Evolutionary conservation across 2,888 invertebrate genomes (phyloP), one percentile per base, ranked within the genome.

Genomic region (Hoplodrina ambigua): DNA sequence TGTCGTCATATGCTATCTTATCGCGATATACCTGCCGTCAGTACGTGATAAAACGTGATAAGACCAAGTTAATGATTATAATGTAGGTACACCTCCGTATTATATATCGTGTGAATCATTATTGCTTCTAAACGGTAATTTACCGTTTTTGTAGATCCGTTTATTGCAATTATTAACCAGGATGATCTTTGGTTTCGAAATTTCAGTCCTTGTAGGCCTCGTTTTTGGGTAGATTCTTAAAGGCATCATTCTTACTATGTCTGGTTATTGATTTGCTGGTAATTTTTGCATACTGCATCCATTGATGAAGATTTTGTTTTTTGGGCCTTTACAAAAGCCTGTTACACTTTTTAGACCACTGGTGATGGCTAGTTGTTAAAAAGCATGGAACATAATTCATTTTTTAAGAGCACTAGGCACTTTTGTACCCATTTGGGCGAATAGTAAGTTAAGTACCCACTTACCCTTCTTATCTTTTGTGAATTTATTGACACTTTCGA

Each of bases 1-100:
- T 91, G 91, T 91, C 93, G 91, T 93, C 92, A 92, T 87, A 85
- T 78, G 70, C 78, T 93, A 94, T 93, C 94, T 94, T 93, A 94
- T 94, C 94, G 84, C 85, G 83, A 90, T 91, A 85, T 89, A 93
- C 92, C 92, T 94, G 92, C 88, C 89, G 88, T 90, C 89, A 88
- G 88, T 90, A 88, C 86, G 85, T 88, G 92, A 94, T 91, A 92
- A 89, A 83, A 83, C 72, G 67, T 87, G 91, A 92, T 93, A 93
- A 90, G 85, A 84, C 80, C 79, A 77, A 87, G 86, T 86, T 90
- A 90, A 91, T 91, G 92, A 91, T 88, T 91, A 92, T 92, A 83
- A 84, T 68, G 57, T 80, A 84, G 66, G 57, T 80, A 72, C 46
- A 68, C 60, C 55, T 64, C 13, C 46, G 56, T 64, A 41, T 64